Evolutionary conservation across 2,888 invertebrate genomes (phyloP).

Genomic region (Aporophyla lueneburgensis): DNA sequence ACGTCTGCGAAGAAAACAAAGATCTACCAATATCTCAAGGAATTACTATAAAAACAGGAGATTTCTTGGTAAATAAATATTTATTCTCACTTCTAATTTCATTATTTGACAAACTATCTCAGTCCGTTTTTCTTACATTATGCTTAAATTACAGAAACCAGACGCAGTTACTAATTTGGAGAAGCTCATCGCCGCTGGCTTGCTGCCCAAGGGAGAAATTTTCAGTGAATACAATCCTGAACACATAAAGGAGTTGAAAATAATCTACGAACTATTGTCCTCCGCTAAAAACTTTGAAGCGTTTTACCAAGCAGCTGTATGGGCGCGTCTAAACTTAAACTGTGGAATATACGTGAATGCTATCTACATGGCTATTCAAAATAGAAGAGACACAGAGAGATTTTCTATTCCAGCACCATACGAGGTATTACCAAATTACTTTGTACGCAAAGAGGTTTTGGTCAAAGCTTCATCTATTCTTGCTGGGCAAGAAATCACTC

Average conservation of each 20-base stretch:
- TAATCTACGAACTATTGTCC: conserved; percentile 87
- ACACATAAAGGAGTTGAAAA: conserved; percentile 80
- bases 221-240: conserved; percentile 82
- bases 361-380: conserved; percentile 90
- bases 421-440: conserved; percentile 93
- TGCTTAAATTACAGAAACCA: conserved; percentile 76
- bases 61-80: conserved; percentile 78
- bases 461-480: conserved; percentile 82
- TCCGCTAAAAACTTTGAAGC: conserved; percentile 90
- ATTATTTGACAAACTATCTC: neutral
- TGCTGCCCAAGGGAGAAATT: conserved; percentile 82
- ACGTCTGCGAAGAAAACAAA: conserved; percentile 83
- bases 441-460: conserved; percentile 91
- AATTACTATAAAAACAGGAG: conserved; percentile 77
- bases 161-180: conserved; percentile 77
- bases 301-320: conserved; percentile 91
- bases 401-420: conserved; percentile 92
- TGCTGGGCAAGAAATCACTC: conserved; percentile 74
- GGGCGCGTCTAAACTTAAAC: conserved; percentile 91
- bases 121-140: conserved; percentile 18
- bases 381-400: conserved; percentile 90
- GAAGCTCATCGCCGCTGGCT: conserved; percentile 75
- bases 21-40: conserved; percentile 77
- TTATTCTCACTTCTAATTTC: neutral
- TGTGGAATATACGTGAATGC: conserved; percentile 92